phyloP scores from a whole-genome alignment of 2,113 vertebrate genomes.

The Phalacrocorax aristotelis region DNA sequence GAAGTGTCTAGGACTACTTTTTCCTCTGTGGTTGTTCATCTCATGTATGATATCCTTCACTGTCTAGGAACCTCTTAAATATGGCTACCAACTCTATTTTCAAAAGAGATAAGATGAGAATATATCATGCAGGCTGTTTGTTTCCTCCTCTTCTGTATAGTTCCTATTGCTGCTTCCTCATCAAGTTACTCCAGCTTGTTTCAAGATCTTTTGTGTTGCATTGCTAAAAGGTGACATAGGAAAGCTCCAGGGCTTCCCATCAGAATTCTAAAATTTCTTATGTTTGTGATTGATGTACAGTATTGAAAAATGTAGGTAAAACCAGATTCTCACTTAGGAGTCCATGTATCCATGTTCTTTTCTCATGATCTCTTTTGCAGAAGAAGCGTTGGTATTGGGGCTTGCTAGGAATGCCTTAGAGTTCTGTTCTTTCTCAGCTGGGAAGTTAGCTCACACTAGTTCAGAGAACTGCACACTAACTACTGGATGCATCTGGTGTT shows the following conservation, averaged over 20 bases:
- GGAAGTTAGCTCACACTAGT: background rate
- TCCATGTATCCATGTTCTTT: background rate
- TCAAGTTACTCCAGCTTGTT: background rate
- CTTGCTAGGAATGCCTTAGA: background rate
- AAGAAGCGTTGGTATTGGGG: background rate
- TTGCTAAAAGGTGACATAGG: background rate
- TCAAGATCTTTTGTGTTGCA: background rate
- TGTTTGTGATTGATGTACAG: background rate
- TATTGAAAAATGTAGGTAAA: background rate
- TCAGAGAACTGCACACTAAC: background rate
- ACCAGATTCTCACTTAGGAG: accelerated
- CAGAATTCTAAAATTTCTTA: background rate
- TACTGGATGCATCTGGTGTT: background rate
- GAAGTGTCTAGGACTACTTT: background rate
- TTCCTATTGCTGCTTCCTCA: background rate
- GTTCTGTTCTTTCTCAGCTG: background rate
- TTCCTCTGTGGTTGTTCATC: background rate
- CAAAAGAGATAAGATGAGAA: background rate
- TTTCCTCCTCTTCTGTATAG: background rate
- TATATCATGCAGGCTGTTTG: background rate
- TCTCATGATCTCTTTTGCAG: background rate
- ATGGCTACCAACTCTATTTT: background rate
- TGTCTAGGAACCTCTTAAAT: background rate
- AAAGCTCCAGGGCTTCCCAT: background rate
- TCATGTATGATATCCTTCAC: background rate